Evolutionary conservation across 2,888 invertebrate genomes (phyloP).

Genomic region (Drosophila vallismaia): DNA sequence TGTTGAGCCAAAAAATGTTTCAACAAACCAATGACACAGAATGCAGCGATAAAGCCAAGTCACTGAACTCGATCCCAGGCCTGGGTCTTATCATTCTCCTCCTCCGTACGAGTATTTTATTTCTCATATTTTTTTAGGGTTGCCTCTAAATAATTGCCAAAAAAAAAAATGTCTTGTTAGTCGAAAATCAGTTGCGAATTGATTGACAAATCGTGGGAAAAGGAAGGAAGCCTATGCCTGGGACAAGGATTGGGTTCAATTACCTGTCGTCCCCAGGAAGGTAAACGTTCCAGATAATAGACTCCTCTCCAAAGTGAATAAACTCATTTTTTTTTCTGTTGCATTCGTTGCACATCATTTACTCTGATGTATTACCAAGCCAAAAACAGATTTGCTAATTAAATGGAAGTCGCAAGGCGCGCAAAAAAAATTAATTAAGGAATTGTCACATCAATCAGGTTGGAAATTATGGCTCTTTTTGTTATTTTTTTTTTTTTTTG

Average conservation of each 20-base stretch:
- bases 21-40: constrained; percentile 37
- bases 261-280: constrained; percentile 28
- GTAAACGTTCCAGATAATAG: constrained; percentile 50
- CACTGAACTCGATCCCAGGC: constrained; percentile 33
- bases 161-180: constrained; percentile 21
- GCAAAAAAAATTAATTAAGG: constrained; percentile 74
- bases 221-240: constrained; percentile 25
- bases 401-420: constrained; percentile 39
- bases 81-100: constrained; percentile 54
- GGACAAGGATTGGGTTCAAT: constrained; percentile 34
- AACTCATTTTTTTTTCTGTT: constrained; percentile 51
- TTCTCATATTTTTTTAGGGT: constrained; percentile 6
- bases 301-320: constrained; percentile 59
- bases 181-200: background rate
- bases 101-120: background rate
- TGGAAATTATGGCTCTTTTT: constrained; percentile 63
- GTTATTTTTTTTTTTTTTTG: constrained; percentile 24
- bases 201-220: constrained; percentile 64
- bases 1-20: constrained; percentile 63
- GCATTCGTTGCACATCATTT: constrained; percentile 47
- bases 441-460: constrained; percentile 81
- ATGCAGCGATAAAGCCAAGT: constrained; percentile 58
- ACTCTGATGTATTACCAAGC: constrained; percentile 66
- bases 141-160: constrained; percentile 55
- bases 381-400: constrained; percentile 63